Conservation (phyloP, 2,888 invertebrate species). For the Diploptera punctata region DNA sequence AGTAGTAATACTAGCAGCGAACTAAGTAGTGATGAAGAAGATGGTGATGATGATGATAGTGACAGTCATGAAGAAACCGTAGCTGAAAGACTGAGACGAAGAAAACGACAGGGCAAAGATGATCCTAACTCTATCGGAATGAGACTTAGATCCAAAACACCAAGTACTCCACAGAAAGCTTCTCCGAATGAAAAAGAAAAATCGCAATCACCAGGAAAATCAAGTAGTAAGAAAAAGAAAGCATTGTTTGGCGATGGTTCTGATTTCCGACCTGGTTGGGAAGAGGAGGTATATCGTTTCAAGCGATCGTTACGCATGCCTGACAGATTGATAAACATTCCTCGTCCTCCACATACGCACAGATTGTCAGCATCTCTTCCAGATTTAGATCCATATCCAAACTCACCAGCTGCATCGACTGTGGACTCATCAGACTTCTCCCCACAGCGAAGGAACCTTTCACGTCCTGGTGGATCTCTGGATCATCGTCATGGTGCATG, state of each 20-base stretch:
- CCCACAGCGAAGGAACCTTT: slow-evolving; percentile 14
- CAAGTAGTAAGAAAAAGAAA: slow-evolving; percentile 30
- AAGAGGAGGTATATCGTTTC: slow-evolving; percentile 82
- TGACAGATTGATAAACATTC: slow-evolving; percentile 78
- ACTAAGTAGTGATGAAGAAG: slow-evolving; percentile 55
- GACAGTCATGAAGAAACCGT: slow-evolving; percentile 49
- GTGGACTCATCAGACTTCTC: slow-evolving; percentile 34
- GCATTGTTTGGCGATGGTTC: slow-evolving; percentile 68
- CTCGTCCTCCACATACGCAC: slow-evolving; percentile 60
- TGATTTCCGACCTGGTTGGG: slow-evolving; percentile 80
- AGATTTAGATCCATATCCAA: slow-evolving; percentile 70
- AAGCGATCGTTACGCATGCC: slow-evolving; percentile 85
- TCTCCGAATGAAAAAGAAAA: slow-evolving; percentile 50
- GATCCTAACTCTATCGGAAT: slow-evolving; percentile 47
- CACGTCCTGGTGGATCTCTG: neutral
- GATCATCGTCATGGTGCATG: slow-evolving; percentile 12
- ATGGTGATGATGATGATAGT: slow-evolving; percentile 48
- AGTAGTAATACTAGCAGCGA: slow-evolving; percentile 4
- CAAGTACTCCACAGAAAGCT: slow-evolving; percentile 21
- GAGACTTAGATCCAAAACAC: slow-evolving; percentile 51
- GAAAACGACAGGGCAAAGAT: slow-evolving; percentile 50
- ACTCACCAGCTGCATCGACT: slow-evolving; percentile 54
- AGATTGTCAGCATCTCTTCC: slow-evolving; percentile 74
- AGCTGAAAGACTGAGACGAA: slow-evolving; percentile 51
- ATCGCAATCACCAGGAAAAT: slow-evolving; percentile 45